Evolutionary conservation across 2,113 vertebrate species (phyloP), one percentile per base, ranked within the genome.

Genomic region (Smithornis capensis): DNA sequence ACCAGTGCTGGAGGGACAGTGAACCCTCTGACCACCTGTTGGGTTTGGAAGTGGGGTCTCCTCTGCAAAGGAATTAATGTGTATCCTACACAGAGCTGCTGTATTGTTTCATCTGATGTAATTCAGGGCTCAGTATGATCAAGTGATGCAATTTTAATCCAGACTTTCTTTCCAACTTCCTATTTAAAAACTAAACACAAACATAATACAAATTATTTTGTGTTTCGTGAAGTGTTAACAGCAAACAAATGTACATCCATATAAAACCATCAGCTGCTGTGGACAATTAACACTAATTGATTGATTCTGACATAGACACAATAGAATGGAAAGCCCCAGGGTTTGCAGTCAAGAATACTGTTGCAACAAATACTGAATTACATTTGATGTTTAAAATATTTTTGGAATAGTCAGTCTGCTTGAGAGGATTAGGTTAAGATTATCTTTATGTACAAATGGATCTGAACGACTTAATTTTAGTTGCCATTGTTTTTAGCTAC

Each of bases 31-130:
- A 42, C 98, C 98, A 27, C 38, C 87, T 37, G 73, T 79, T 35
- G 98, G 99, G 85, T 99, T 99, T 47, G 98, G 98, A 42, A 99
- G 98, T 0, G 99, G 99, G 0, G 99, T 99, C 74, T 99, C 99
- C 79, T 98, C 98, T 3, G 98, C 98, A 45, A 98, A 97, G 44
- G 98, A 96, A 59, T 97, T 98, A 94, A 97, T 56, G 96, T 98
- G 95, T 97, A 99, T 91, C 99, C 99, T 62, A 99, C 97, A 53
- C 98, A 99, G 25, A 99, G 97, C 69, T 97, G 97, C 14, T 97
- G 97, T 75, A 98, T 97, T 15, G 95, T 96, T 73, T 79, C 59
- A 85, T 99, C 98, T 47, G 5, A 67, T 4, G 79, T 40, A 80
- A 98, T 91, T 19, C 59, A 94, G 14, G 98, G 98, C 45, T 97